A percentile compares a stretch with the other conserved stretches of the same genome.
phyloP scores from a whole-genome alignment of 2,888 invertebrate species.

The Nemoura dubitans region DNA sequence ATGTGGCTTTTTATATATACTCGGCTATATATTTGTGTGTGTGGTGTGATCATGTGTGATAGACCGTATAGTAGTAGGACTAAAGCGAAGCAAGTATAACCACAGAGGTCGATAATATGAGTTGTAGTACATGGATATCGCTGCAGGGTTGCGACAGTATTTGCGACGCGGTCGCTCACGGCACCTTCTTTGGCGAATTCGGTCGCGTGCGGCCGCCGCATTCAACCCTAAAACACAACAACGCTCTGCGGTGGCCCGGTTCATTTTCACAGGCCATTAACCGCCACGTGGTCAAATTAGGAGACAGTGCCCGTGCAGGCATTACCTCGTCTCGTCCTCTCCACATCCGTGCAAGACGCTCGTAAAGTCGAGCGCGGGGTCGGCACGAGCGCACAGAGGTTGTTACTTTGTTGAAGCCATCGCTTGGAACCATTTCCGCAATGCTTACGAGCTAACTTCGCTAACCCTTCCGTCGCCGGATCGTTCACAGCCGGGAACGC shows the following conservation, averaged over 20 bases:
- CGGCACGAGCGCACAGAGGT: not conserved
- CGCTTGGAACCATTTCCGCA: not conserved
- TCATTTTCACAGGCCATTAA: conserved; percentile 36
- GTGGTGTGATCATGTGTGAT: no score
- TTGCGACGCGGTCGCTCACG: not conserved
- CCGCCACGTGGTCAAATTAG: conserved; percentile 33
- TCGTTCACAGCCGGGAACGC: not conserved
- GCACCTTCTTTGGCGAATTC: not conserved
- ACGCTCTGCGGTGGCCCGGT: not conserved
- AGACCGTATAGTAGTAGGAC: no score
- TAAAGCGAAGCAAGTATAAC: not conserved
- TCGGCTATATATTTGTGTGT: not conserved
- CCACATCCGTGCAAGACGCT: not conserved
- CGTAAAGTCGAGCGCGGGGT: not conserved
- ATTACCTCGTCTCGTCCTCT: not conserved
- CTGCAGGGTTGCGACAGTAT: not conserved
- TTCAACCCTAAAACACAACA: not conserved
- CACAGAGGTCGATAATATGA: not conserved
- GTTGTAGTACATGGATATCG: not conserved
- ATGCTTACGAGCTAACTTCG: not conserved
- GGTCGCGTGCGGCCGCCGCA: not conserved
- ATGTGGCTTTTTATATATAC: not conserved
- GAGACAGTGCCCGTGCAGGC: conserved; percentile 25
- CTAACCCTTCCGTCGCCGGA: not conserved
- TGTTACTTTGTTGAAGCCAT: not conserved